Base-by-base conservation (phyloP, 2,113 vertebrate species). In the Jaculus jaculus region DNA sequence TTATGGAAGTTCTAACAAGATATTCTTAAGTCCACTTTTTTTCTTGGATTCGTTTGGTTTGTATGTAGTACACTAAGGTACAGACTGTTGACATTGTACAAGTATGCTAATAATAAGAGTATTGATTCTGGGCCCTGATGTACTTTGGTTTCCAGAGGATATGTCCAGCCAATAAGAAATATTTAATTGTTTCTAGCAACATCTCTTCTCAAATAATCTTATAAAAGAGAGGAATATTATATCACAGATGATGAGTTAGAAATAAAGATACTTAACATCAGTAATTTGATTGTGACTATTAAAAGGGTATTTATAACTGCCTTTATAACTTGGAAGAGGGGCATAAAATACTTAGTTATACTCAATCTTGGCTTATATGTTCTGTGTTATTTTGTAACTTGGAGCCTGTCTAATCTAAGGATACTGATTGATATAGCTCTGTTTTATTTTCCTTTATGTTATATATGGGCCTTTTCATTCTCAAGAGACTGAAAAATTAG, bases 241-340 rank as follows among this genome's bases (percentile, higher is more conserved):
- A 87, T 5, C 85, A 85, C 18, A 94, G 65, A 97, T 89, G 92
- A 92, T 91, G 89, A 94, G 13, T 84, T 95, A 26, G 63, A 93
- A 95, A 95, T 78, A 71, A 89, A 86, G 63, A 89, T 93, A 89
- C 12, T 63, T 84, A 92, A 72, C n/a, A 71, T 93, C 39, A 87
- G 81, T 89, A 91, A 85, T 87, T 69, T 89, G 81, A n/a, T 26
- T 32, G 79, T 71, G 34, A 84, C 21, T 61, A 8, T 16, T n/a
- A 42, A 72, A 47, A 47, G 42, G 42, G 8, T 47, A 47, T 47
- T 47, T 47, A 47, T 6, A 47, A 47, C 8, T 94, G 58, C 34
- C 60, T 87, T 26, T 37, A 23, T 93, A 87, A 74, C 5, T 87
- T 75, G 79, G 60, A 15, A 89, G 68, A 89, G 60, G 65, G 42